A percentile compares a stretch with the other conserved stretches of the same genome.
Conservation (phyloP, 2,888 invertebrate species). For the Panopea generosa region DNA sequence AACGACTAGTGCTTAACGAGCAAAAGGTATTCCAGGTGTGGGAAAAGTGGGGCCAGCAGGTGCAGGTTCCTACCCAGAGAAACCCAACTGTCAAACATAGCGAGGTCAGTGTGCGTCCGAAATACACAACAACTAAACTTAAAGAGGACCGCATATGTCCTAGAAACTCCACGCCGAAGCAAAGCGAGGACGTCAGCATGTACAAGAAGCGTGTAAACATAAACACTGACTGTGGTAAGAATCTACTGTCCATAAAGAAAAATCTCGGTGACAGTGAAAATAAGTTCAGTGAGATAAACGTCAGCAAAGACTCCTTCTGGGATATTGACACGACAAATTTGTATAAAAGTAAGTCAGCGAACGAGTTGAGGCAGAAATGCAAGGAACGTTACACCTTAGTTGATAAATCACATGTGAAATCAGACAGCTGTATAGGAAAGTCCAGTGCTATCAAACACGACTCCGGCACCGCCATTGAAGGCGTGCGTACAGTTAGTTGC, state of each 20-base stretch:
- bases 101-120: not conserved
- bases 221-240: not conserved
- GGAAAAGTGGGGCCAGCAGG: constrained; percentile 39
- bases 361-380: constrained; percentile 6
- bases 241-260: constrained; percentile 23
- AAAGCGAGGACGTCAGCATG: not conserved
- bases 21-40: constrained; percentile 57
- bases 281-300: no score
- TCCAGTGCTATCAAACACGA: constrained; percentile 14
- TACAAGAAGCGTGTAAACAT: not conserved
- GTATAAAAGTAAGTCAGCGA: constrained; percentile 24
- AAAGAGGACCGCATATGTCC: constrained; percentile 4
- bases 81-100: not conserved
- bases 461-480: constrained; percentile 15
- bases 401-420: not conserved
- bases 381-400: not conserved
- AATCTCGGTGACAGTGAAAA: constrained; percentile 5
- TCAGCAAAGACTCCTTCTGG: constrained; percentile 40
- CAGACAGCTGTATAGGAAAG: not conserved
- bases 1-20: constrained; percentile 46
- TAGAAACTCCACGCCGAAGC: constrained; percentile 56
- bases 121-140: not conserved
- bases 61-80: not conserved
- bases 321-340: constrained; percentile 39
- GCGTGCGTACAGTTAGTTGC: not conserved